These are phyloP conservation scores for Dromaius novaehollandiae DNA, from an alignment of 2,113 vertebrate genomes.

Conservation along the genomic window DNA sequence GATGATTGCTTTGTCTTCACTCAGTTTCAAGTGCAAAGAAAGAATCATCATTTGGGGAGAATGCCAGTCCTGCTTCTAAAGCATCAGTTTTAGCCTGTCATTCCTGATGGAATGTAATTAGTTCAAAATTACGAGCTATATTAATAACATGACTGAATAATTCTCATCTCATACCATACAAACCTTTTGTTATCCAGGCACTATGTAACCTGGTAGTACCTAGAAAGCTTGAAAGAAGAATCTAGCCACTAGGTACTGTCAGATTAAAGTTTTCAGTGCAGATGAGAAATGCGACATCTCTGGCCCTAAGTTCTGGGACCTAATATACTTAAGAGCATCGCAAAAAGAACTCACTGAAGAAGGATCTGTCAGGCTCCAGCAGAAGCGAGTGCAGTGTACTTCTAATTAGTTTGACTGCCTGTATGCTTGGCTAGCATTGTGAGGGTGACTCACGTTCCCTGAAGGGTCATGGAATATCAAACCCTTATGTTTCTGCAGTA, in stretches of 20 bases:
- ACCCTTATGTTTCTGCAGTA: neutral
- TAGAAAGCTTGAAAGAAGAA: neutral
- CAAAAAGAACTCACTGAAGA: neutral
- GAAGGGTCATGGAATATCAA: neutral
- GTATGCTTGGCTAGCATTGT: neutral
- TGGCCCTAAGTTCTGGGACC: neutral
- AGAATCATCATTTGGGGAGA: neutral
- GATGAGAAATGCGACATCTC: neutral
- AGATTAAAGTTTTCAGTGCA: neutral
- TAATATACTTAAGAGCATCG: neutral
- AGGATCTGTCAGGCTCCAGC: slow-evolving; percentile 31
- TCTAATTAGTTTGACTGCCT: slow-evolving; percentile 3
- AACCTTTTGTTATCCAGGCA: neutral
- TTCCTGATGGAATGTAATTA: neutral
- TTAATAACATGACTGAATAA: neutral
- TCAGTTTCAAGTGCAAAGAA: neutral
- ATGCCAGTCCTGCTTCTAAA: neutral
- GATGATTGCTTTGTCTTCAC: neutral
- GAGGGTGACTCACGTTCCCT: neutral
- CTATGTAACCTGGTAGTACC: neutral
- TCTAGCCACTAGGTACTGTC: neutral
- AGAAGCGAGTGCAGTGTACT: neutral
- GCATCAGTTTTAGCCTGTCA: neutral
- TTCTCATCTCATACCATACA: neutral
- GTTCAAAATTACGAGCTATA: neutral